Evolutionary conservation across 2,113 vertebrate genomes (phyloP), one percentile per base, ranked within the genome.

Genomic region (Nematolebias whitei): DNA sequence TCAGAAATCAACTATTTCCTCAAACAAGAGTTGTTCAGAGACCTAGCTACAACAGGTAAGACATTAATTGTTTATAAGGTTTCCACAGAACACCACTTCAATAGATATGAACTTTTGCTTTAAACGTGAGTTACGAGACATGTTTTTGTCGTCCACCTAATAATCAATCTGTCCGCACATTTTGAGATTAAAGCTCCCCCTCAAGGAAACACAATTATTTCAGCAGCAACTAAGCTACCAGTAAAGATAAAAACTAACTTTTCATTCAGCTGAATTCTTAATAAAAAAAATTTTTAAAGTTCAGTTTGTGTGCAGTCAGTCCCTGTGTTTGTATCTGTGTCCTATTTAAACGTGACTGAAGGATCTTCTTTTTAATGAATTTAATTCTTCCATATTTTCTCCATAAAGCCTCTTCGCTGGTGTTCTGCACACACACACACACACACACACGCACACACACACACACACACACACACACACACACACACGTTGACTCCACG

Each of bases 341-440:
- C 56, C 35, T 16, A 61, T 29, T 45, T 74, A 83, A 82, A 65
- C 76, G 76, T 84, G 83, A 80, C 71, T 65, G 40, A 38, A 1
- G 51, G 74, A 82, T 80, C 74, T 77, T 62, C 49, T 49, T 68
- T 81, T 76, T 87, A 84, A 85, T 85, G 57, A 85, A 77, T 72
- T 84, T 84, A 87, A 89, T 87, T 70, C 78, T 76, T 88, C 43
- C 88, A 85, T 84, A 70, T 69, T 84, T 85, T 86, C 45, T 85
- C 73, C 63, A 79, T 85, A 56, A 84, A 78, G 79, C 77, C 73
- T 85, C 76, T 70, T 83, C 39, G 66, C 65, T 40, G 79, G 67
- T 82, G 79, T 85, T 73, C 71, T 58, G 26, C 58, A 64, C 47
- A 70, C 78, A 58, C 72, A 41, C 69, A 32, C 63, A 63, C 76